These are phyloP conservation scores for Leucophora obtusa DNA, from an alignment of 2,888 invertebrate genomes.

Conservation along the genomic window DNA sequence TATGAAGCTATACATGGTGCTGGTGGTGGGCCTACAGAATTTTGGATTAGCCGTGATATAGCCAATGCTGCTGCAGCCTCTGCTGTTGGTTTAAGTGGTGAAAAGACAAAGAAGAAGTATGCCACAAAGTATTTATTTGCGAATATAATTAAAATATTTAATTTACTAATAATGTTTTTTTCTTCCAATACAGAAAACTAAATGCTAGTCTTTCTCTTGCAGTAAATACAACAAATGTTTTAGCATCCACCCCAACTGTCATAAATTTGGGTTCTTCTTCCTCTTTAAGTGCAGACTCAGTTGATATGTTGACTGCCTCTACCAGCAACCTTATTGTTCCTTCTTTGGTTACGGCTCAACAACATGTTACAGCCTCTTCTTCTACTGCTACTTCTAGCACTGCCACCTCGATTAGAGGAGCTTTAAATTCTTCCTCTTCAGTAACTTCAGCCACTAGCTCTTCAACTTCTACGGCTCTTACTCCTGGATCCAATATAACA, in stretches of 20 bases:
- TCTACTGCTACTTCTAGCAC: constrained; percentile 66
- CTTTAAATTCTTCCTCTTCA: constrained; percentile 55
- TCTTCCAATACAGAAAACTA: constrained; percentile 69
- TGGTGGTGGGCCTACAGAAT: constrained; percentile 82
- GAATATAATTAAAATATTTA: not conserved
- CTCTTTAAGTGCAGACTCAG: constrained; percentile 72
- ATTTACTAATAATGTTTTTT: constrained; percentile 37
- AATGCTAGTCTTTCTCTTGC: constrained; percentile 66
- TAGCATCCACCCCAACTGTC: constrained; percentile 70
- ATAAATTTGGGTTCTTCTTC: constrained; percentile 74
- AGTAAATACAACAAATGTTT: constrained; percentile 61
- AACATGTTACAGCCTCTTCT: constrained; percentile 66
- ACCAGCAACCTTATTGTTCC: constrained; percentile 53
- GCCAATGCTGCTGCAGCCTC: constrained; percentile 82
- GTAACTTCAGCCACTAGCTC: constrained; percentile 65
- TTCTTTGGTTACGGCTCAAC: constrained; percentile 45
- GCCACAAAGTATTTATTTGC: constrained; percentile 43
- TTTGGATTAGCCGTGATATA: constrained; percentile 85
- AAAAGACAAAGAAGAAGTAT: constrained; percentile 74
- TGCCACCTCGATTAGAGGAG: constrained; percentile 53
- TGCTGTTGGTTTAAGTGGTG: constrained; percentile 85
- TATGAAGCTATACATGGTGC: constrained; percentile 92
- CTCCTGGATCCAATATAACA: constrained; percentile 69
- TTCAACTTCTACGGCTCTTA: constrained; percentile 68
- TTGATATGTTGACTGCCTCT: constrained; percentile 69